Percentiles rank a stretch among this genome's conserved stretches.
Evolutionary conservation across 2,888 invertebrate genomes (phyloP).

Genomic region (Cosmopolites sordidus): DNA sequence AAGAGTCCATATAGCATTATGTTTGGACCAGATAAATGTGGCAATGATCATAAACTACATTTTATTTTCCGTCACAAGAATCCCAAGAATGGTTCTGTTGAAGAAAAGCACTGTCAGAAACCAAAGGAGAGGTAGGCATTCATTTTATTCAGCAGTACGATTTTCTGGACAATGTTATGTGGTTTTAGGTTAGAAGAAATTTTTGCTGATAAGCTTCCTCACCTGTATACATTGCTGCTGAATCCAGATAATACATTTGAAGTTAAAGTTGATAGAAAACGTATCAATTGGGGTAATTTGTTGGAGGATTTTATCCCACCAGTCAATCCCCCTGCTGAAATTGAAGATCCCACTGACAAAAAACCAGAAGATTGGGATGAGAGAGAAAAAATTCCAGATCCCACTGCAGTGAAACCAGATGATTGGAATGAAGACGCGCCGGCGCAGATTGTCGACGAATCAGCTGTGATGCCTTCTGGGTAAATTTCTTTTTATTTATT

Average conservation of each 20-base stretch:
- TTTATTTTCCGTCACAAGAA: conserved; percentile 94
- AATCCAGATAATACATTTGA: conserved; percentile 76
- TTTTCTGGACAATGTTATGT: too few species aligned
- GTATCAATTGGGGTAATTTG: conserved; percentile 81
- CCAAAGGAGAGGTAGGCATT: conserved; percentile 61
- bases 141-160: too few species aligned
- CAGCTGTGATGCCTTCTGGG: conserved; percentile 78
- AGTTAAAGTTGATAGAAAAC: conserved; percentile 76
- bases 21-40: conserved; percentile 99
- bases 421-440: conserved; percentile 98
- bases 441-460: conserved; percentile 80
- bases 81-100: conserved; percentile 80
- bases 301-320: conserved; percentile 88
- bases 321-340: conserved; percentile 91
- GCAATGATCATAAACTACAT: conserved; percentile 88
- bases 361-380: conserved; percentile 97
- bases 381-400: conserved; percentile 50
- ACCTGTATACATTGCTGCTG: conserved; percentile 76
- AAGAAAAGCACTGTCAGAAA: conserved; percentile 96
- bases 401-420: conserved; percentile 75
- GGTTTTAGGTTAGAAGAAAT: conserved; percentile 62
- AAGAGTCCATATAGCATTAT: conserved; percentile 98
- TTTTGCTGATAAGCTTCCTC: conserved; percentile 90
- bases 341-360: conserved; percentile 83
- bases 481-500: conserved; percentile 5